Base-by-base conservation (phyloP, 2,888 invertebrate genomes). In the Drosophila flavopinicola region DNA sequence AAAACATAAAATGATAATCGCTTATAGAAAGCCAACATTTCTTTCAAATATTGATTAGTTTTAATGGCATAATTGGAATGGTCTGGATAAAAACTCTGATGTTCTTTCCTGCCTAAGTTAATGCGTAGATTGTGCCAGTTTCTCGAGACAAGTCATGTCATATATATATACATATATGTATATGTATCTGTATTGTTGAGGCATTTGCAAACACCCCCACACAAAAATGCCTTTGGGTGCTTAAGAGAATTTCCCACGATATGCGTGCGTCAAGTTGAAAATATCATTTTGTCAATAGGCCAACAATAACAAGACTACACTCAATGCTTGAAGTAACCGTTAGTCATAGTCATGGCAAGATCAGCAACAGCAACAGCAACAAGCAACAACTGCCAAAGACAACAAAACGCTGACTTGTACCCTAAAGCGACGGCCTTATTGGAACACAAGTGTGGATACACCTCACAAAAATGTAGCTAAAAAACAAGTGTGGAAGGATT, bases 371-470 rank as follows among this genome's bases (percentile, higher is more conserved):
- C 15, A 2, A 45, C 33, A 49, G 58, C 11, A 32, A 53, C 13
- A 11, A 27, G 13, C 9, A 9, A 13, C 17, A 25, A 37, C 56
- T 30, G 51, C 45, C 53, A 65, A 58, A 53, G 51, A 27, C 20
- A 58, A 56, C 60, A 73, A 73, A 61, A 37, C 63, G 60, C 44
- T 52, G 30, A 38, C 15, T 52, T 2, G 11, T 41, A 60, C 68
- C 76, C 65, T 38, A 69, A 47, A 54, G 74, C 56, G 25, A 53
- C 64, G 79, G 66, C 79, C 76, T 78, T 71, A 74, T 74, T 65
- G 75, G 67, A 76, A 61, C 60, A 70, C 53, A 57, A 76, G 29
- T 69, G 73, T 68, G 60, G 32, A 15, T n/a, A 52, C 35, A 54
- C 41, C 53, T 52, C 27, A 49, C 32, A 48, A 53, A 54, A 15